Evolutionary conservation across 2,888 invertebrate genomes (phyloP).

Genomic region (Acanthosepion esculentum): DNA sequence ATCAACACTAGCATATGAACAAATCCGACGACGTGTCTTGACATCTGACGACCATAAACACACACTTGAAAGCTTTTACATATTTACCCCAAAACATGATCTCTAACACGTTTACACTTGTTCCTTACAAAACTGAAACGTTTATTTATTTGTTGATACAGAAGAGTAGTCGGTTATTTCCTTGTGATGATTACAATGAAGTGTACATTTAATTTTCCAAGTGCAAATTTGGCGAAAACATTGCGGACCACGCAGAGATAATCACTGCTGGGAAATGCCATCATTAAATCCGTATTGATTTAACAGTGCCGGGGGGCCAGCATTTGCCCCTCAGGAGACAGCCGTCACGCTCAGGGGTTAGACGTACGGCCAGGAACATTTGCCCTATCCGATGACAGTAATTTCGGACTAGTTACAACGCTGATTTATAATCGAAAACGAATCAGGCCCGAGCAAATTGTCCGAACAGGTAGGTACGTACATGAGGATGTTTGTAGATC

Average conservation of each 20-base stretch:
- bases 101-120: background rate
- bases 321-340: background rate
- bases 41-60: background rate
- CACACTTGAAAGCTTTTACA: background rate
- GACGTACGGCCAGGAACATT: background rate
- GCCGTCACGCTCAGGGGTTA: background rate
- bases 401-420: background rate
- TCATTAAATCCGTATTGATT: background rate
- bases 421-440: background rate
- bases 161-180: background rate
- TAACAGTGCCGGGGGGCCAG: background rate
- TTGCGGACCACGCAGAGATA: background rate
- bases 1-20: too few species aligned
- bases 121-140: background rate
- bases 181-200: background rate
- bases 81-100: background rate
- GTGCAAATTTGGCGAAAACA: constrained; percentile 5
- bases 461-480: background rate
- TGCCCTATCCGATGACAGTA: constrained; percentile 14
- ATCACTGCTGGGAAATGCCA: constrained; percentile 11
- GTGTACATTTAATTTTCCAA: background rate
- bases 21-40: background rate
- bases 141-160: background rate
- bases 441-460: background rate
- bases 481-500: background rate